phyloP scores from a whole-genome alignment of 2,113 vertebrate genomes.

The Pelobates fuscus region DNA sequence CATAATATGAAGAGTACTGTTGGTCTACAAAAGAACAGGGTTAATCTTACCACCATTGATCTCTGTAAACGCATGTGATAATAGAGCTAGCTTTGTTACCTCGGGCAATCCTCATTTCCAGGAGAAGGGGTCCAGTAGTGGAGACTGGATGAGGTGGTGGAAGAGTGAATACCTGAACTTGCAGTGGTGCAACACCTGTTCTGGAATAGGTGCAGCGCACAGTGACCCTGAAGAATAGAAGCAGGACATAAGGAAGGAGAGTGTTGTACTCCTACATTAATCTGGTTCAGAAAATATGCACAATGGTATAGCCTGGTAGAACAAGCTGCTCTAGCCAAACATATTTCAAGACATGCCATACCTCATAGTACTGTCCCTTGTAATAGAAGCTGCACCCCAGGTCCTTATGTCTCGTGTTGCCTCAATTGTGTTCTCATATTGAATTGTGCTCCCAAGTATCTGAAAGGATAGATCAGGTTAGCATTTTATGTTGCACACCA shows the following conservation, averaged over 20 bases:
- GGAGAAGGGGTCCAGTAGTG: constrained; percentile 48
- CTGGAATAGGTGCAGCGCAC: constrained; percentile 64
- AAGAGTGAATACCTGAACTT: constrained; percentile 50
- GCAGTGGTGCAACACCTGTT: constrained; percentile 57
- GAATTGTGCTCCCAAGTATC: constrained; percentile 51
- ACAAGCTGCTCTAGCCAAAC: too few relatives aligned
- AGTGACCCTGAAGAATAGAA: constrained; percentile 52
- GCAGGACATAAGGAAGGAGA: neutral
- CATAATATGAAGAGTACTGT: constrained; percentile 56
- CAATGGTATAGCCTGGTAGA: too few relatives aligned
- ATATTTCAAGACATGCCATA: too few relatives aligned
- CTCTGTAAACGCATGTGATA: too few relatives aligned
- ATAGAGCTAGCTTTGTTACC: constrained; percentile 58
- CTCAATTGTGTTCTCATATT: constrained; percentile 66
- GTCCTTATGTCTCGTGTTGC: constrained; percentile 47
- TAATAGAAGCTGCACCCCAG: constrained; percentile 57
- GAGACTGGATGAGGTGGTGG: constrained; percentile 4
- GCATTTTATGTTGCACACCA: too few relatives aligned
- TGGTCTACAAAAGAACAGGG: neutral
- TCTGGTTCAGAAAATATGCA: neutral
- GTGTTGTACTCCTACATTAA: too few relatives aligned
- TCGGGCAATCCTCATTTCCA: constrained; percentile 62
- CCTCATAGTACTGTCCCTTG: constrained; percentile 64
- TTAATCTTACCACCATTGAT: too few relatives aligned
- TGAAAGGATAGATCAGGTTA: neutral